Evolutionary conservation across 2,113 vertebrate species (phyloP).

Genomic region (Dicerorhinus sumatrensis): DNA sequence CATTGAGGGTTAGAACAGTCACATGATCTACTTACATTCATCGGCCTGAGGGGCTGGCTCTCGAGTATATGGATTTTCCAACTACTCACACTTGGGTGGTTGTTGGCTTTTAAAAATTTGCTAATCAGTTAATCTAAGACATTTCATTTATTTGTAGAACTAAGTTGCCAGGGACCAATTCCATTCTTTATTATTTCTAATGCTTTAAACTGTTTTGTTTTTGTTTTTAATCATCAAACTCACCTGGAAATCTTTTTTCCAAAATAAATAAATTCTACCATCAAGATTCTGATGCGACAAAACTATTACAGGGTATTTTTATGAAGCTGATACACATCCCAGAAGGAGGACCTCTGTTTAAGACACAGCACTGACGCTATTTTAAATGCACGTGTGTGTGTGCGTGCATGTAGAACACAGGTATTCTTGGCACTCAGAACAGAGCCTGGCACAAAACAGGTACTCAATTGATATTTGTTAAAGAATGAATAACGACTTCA

Average conservation of each 20-base stretch:
- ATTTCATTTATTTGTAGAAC: not conserved
- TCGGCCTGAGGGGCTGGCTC: not conserved
- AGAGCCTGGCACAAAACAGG: not conserved
- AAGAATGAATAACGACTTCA: not conserved
- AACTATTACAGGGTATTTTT: not conserved
- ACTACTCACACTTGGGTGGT: not conserved
- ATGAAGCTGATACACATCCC: not conserved
- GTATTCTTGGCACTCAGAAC: not conserved
- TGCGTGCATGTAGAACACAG: not conserved
- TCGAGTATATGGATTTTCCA: not conserved
- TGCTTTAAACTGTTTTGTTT: not conserved
- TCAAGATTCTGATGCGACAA: not conserved
- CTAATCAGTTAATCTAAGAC: not conserved
- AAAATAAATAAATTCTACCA: not conserved
- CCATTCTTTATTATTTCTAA: not conserved
- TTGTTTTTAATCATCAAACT: not conserved
- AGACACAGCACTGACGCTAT: not conserved
- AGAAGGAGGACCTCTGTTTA: not conserved
- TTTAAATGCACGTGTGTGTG: not conserved
- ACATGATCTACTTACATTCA: not conserved
- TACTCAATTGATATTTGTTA: not conserved
- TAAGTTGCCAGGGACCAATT: not conserved
- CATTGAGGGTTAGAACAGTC: not conserved
- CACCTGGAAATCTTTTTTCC: not conserved
- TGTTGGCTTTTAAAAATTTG: not conserved